Conservation (phyloP, 2,797 vertebrate genomes). For the Masticophis lateralis region DNA sequence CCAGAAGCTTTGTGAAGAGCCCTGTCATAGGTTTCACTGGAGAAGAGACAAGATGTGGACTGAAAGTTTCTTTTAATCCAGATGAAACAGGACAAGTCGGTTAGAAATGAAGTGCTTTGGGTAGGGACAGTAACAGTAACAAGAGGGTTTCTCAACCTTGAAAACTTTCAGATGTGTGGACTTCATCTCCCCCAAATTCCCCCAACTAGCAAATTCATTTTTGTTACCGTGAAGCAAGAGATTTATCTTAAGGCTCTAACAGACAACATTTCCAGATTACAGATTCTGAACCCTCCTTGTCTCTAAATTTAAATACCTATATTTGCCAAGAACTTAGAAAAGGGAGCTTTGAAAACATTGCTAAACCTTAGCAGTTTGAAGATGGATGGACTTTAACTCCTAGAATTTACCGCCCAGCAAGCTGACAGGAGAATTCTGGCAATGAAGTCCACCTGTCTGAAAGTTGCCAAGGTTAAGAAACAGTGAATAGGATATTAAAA, state of each 20-base stretch:
- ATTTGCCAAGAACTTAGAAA: background rate
- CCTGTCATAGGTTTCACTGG: conserved; percentile 22
- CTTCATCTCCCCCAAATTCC: background rate
- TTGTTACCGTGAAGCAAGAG: background rate
- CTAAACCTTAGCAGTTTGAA: background rate
- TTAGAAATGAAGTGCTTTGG: background rate
- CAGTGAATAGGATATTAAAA: background rate
- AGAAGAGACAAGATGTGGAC: conserved; percentile 31
- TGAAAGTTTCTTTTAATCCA: conserved; percentile 11
- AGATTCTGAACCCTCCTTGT: background rate
- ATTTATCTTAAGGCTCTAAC: background rate
- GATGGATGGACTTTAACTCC: background rate
- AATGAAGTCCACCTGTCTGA: background rate
- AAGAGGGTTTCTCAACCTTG: background rate
- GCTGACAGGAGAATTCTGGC: background rate
- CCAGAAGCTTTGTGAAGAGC: conserved; percentile 41
- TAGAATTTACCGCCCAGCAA: background rate
- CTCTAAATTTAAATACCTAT: background rate
- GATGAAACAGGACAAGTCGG: background rate
- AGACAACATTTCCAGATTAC: background rate
- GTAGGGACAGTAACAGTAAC: background rate
- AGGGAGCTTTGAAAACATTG: background rate
- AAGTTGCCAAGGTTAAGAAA: background rate
- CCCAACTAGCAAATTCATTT: background rate
- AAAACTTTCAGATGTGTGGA: background rate